Percentiles rank a stretch among this genome's conserved stretches.
Evolutionary conservation across 2,113 vertebrate genomes (phyloP).

Genomic region (Petrocephalus microphthalmus): DNA sequence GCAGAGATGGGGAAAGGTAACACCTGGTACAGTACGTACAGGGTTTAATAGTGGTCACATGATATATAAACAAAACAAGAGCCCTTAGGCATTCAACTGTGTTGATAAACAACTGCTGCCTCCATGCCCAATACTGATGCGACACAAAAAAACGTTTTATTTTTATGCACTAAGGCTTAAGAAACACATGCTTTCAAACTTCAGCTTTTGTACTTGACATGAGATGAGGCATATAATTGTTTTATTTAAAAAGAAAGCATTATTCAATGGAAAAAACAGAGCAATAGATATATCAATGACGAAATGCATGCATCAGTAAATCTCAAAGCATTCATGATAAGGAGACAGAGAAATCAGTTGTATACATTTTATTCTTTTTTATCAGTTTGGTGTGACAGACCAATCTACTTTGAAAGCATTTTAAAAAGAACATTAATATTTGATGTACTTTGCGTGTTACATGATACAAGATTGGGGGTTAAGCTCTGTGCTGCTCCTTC

Average conservation of each 20-base stretch:
- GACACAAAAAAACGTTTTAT: neutral
- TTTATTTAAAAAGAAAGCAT: neutral
- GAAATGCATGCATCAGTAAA: neutral
- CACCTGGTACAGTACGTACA: neutral
- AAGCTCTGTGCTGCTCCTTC: neutral
- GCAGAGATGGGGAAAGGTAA: neutral
- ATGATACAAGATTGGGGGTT: constrained; percentile 13
- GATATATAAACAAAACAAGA: neutral
- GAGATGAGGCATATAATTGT: neutral
- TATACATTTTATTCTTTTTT: constrained; percentile 50
- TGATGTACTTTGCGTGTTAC: constrained; percentile 21
- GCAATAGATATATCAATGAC: neutral
- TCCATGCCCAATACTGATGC: neutral
- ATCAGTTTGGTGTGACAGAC: constrained; percentile 35
- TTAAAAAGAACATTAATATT: constrained; percentile 33
- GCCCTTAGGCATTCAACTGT: neutral
- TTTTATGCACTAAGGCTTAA: neutral
- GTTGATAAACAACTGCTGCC: neutral
- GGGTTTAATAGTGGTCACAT: neutral
- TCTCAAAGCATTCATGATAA: neutral
- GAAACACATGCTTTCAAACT: neutral
- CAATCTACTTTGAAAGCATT: constrained; percentile 27
- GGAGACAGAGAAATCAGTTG: constrained; percentile 20
- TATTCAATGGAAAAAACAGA: neutral
- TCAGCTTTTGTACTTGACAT: neutral